Evolutionary conservation across 2,888 invertebrate species (phyloP), one percentile per base, ranked within the genome.

Genomic region (Hemithea aestivaria): DNA sequence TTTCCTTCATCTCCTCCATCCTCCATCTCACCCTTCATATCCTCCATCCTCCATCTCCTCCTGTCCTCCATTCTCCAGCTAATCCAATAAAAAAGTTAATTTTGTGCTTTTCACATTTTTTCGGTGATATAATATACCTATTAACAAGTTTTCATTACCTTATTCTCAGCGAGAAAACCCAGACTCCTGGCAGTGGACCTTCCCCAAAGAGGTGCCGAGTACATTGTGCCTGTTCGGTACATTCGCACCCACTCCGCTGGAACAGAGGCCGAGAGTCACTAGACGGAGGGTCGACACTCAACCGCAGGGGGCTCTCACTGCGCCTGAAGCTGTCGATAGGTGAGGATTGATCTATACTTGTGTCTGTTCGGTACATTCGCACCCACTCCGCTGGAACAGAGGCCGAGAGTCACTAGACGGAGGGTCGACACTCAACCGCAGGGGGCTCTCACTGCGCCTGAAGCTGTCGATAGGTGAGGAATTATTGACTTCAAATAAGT

Each of bases 251-350:
- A 66, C 73, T 1, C 75, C 77, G 33, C 63, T 62, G 0, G 75
- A 68, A 45, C 66, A 61, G 53, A 45, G 74, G n/a, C 55, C 69
- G 1, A 52, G 68, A 2, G 63, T 56, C 1, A 64, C 62, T 26
- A 47, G 79, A 0, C 39, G 48, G 1, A 61, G 62, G 1, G 51
- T 63, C 0, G 67, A 70, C 51, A 45, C 48, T 0, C 80, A 79
- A 24, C 64, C 75, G 33, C 66, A 65, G 0, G 71, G 72, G 0
- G 66, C 66, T 16, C 73, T 87, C 8, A 87, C 82, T 45, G 87
- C 87, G 8, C 89, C 90, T 0, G 88, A 89, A 49, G 84, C 78
- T 31, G 75, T 91, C 0, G 73, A 81, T 7, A 76, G 59, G 65
- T 81, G 3, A 40, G 55, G 41, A 5, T 8, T 10, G 12, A 20